Percentiles rank a stretch among this genome's conserved stretches.
Evolutionary conservation across 2,888 invertebrate species (phyloP).

Genomic region (Ferdinandea cuprea): DNA sequence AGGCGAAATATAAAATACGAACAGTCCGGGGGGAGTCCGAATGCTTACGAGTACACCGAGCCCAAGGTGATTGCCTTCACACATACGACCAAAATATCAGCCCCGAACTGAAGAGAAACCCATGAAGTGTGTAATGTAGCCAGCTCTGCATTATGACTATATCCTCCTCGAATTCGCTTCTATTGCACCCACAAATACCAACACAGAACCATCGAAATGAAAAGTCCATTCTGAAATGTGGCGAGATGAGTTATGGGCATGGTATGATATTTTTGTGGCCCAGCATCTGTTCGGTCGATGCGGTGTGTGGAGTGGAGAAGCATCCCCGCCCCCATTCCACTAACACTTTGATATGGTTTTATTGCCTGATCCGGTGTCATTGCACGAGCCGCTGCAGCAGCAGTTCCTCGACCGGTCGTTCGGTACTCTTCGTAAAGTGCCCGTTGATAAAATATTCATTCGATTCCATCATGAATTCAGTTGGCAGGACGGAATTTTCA

Average conservation of each 20-base stretch:
- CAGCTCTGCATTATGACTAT: constrained; percentile 71
- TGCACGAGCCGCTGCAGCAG: constrained; percentile 53
- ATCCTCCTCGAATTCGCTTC: constrained; percentile 69
- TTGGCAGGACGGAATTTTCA: constrained; percentile 72
- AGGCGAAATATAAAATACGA: constrained; percentile 57
- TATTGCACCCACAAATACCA: constrained; percentile 73
- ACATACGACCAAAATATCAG: constrained; percentile 2
- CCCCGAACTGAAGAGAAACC: constrained; percentile 15
- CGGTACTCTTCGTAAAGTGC: constrained; percentile 47
- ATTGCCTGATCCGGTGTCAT: constrained; percentile 76
- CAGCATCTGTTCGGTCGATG: constrained; percentile 56
- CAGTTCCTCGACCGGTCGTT: constrained; percentile 29
- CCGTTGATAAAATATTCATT: constrained; percentile 78
- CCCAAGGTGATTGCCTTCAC: constrained; percentile 62
- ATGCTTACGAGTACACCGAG: constrained; percentile 41
- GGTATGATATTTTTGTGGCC: constrained; percentile 62
- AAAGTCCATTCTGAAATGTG: constrained; percentile 76
- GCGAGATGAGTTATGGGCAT: constrained; percentile 76
- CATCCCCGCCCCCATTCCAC: constrained; percentile 18
- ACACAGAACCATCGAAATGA: constrained; percentile 74
- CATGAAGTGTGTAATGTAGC: constrained; percentile 60
- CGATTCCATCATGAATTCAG: constrained; percentile 76
- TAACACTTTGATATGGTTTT: constrained; percentile 71
- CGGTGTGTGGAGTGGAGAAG: constrained; percentile 28
- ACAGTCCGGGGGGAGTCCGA: constrained; percentile 13